These are phyloP conservation scores for Setophaga coronata DNA, from an alignment of 2,113 vertebrate species.

Conservation along the genomic window DNA sequence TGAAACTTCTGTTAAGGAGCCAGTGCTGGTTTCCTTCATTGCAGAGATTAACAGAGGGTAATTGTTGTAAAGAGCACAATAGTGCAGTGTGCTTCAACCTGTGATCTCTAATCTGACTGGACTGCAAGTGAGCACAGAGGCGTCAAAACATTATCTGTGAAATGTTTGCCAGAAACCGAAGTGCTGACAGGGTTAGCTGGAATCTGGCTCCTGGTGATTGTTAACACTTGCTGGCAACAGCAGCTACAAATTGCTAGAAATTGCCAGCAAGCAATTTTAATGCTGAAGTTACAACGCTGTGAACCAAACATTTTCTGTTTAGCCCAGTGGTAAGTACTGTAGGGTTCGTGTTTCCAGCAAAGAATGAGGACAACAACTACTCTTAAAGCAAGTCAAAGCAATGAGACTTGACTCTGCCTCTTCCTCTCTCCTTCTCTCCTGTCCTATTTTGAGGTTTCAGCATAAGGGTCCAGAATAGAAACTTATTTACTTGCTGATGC, in stretches of 20 bases:
- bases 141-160: background rate
- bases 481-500: background rate
- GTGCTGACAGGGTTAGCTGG: conserved; percentile 30
- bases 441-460: background rate
- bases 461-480: background rate
- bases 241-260: background rate
- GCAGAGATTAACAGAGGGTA: background rate
- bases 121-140: background rate
- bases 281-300: background rate
- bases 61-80: background rate
- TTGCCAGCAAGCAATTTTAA: background rate
- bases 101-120: background rate
- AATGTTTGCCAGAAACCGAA: background rate
- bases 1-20: background rate
- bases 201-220: background rate
- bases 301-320: background rate
- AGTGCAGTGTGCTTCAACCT: background rate
- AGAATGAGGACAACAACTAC: background rate
- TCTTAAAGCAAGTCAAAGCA: background rate
- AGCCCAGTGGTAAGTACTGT: background rate
- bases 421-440: background rate
- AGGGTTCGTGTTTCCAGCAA: background rate
- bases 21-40: background rate
- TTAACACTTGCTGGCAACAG: conserved; percentile 1
- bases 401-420: background rate